Conservation (phyloP, 30 jellyfish, hydroid and myxozoan species). For the Sanderia malayensis region DNA sequence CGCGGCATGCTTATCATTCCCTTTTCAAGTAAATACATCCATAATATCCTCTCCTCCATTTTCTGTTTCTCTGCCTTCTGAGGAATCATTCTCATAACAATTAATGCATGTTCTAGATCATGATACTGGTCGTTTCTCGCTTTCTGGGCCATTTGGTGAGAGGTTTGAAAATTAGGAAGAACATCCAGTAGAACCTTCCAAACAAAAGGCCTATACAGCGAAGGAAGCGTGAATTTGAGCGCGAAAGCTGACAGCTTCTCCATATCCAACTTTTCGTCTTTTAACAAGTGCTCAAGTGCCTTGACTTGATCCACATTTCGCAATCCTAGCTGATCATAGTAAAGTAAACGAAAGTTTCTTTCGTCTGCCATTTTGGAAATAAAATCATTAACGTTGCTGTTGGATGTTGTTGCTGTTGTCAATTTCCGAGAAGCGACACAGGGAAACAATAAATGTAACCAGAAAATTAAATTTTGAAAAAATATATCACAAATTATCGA, state of each 20-base stretch:
- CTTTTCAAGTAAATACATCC: slow-evolving; percentile 82
- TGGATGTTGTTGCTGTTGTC: not conserved
- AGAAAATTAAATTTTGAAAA: too few species aligned
- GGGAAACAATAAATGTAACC: not conserved
- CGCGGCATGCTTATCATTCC: slow-evolving; percentile 82
- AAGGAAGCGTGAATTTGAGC: slow-evolving; percentile 72
- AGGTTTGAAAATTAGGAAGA: slow-evolving; percentile 60
- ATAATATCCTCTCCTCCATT: slow-evolving; percentile 52
- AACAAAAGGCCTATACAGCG: slow-evolving; percentile 73
- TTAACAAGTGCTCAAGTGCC: slow-evolving; percentile 77
- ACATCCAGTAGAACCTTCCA: slow-evolving; percentile 86
- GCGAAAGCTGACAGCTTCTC: slow-evolving; percentile 78
- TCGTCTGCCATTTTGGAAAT: slow-evolving; percentile 65
- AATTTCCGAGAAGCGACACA: not conserved
- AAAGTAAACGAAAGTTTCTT: slow-evolving; percentile 79
- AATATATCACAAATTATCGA: too few species aligned
- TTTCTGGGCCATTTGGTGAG: slow-evolving; percentile 51
- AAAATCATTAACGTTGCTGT: not conserved
- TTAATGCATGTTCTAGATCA: slow-evolving; percentile 66
- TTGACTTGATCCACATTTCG: slow-evolving; percentile 92
- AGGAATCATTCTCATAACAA: slow-evolving; percentile 73
- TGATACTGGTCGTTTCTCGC: slow-evolving; percentile 65
- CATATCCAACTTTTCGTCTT: slow-evolving; percentile 68
- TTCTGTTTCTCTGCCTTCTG: slow-evolving; percentile 21
- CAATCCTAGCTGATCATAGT: slow-evolving; percentile 89